These are phyloP conservation scores for Aplysia californica DNA, from an alignment of 1,140 invertebrate genomes.

Conservation along the genomic window DNA sequence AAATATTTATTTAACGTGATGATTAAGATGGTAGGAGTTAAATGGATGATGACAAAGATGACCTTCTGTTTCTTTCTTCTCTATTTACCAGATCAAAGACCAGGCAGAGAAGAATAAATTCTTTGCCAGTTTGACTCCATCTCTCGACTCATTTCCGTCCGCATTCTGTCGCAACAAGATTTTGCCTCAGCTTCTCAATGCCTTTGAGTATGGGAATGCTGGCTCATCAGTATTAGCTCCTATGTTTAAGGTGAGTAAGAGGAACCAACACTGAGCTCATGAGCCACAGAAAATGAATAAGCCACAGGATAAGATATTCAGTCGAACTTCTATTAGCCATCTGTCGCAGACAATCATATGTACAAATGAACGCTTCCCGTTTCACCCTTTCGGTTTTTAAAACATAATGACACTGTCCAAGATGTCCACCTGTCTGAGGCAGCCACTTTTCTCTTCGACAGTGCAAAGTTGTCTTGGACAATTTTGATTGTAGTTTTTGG, in stretches of 20 bases:
- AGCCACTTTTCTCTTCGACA: too few relatives aligned
- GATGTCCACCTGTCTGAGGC: too few relatives aligned
- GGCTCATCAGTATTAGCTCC: slow-evolving; percentile 70
- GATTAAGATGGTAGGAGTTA: too few relatives aligned
- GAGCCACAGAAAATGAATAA: neutral
- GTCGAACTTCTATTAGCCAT: too few relatives aligned
- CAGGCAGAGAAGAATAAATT: slow-evolving; percentile 75
- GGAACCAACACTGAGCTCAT: neutral
- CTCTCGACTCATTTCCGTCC: slow-evolving; percentile 92
- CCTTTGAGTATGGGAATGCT: slow-evolving; percentile 93
- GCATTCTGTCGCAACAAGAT: slow-evolving; percentile 95
- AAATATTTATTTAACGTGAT: too few relatives aligned
- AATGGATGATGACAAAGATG: too few relatives aligned
- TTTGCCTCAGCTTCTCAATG: slow-evolving; percentile 91
- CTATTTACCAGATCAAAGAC: slow-evolving; percentile 68
- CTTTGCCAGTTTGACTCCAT: slow-evolving; percentile 85
- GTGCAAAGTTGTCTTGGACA: too few relatives aligned
- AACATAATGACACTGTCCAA: too few relatives aligned
- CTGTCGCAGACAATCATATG: too few relatives aligned
- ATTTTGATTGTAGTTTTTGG: neutral
- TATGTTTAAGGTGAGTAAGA: slow-evolving; percentile 67
- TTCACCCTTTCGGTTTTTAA: neutral
- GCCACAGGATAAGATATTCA: too few relatives aligned
- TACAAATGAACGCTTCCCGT: too few relatives aligned
- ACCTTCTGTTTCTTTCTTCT: too few relatives aligned